Percentiles rank a stretch among this genome's conserved stretches.
These are phyloP conservation scores for Plemyria rubiginata DNA, from an alignment of 2,888 invertebrate genomes.

Conservation along the genomic window DNA sequence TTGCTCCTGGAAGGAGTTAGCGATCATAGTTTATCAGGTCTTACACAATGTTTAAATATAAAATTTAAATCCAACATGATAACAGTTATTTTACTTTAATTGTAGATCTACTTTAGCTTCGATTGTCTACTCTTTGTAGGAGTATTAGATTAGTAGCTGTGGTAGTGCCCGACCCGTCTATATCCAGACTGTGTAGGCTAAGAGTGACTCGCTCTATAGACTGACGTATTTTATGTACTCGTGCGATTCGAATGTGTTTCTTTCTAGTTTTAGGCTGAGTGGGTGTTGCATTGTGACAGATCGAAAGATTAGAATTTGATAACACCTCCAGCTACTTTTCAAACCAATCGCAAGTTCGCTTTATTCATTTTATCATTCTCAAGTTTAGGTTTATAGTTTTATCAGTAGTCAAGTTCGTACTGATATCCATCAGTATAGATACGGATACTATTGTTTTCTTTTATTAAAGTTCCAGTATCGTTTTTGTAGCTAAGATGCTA, in stretches of 20 bases:
- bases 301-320: constrained; percentile 10
- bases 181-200: constrained; percentile 77
- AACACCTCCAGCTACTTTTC: not conserved
- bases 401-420: not conserved
- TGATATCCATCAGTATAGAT: not conserved
- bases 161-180: constrained; percentile 55
- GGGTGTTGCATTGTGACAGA: constrained; percentile 27
- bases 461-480: not conserved
- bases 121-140: constrained; percentile 9
- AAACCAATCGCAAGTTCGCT: not conserved
- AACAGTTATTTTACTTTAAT: not conserved
- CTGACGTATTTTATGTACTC: constrained; percentile 79
- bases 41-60: not conserved
- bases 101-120: not conserved
- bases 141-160: constrained; percentile 36
- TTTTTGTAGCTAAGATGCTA: not conserved
- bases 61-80: not conserved
- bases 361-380: not conserved
- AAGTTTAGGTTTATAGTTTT: not conserved
- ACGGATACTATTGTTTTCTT: not conserved
- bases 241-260: constrained; percentile 77
- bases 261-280: constrained; percentile 65
- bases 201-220: constrained; percentile 78
- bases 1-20: constrained; percentile 9
- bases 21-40: not conserved